Percentiles rank a stretch among this genome's conserved stretches.
phyloP scores from a whole-genome alignment of 2,113 vertebrate species.

The Himantopus leucocephalus region DNA sequence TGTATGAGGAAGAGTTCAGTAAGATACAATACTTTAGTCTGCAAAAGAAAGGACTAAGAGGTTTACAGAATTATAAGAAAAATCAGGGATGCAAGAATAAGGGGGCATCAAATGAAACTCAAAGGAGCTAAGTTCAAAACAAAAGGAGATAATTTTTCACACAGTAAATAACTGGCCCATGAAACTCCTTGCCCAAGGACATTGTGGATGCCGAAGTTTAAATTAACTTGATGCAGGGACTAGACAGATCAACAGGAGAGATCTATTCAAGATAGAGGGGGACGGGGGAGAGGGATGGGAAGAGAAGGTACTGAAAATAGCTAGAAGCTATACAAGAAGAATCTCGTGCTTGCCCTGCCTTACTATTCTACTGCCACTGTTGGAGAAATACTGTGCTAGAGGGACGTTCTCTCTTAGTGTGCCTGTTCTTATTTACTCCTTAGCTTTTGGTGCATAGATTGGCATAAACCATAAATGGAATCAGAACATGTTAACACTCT shows the following conservation, averaged over 20 bases:
- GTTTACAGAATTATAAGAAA: not conserved
- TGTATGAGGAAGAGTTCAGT: not conserved
- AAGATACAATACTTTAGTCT: not conserved
- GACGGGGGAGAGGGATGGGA: rapidly evolving
- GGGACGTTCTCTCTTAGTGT: not conserved
- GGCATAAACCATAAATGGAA: not conserved
- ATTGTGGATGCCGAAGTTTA: not conserved
- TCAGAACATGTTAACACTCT: not conserved
- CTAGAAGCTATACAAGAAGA: not conserved
- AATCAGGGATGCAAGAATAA: not conserved
- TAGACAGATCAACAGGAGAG: not conserved
- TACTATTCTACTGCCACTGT: not conserved
- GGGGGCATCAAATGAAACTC: not conserved
- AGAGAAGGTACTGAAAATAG: not conserved
- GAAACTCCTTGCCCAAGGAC: not conserved
- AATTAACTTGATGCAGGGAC: not conserved
- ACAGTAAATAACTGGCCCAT: not conserved
- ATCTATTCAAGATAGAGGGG: not conserved
- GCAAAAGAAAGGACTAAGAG: not conserved
- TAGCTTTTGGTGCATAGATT: not conserved
- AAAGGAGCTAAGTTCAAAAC: not conserved
- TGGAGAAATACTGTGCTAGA: not conserved
- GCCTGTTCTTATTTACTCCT: not conserved
- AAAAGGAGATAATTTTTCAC: not conserved
- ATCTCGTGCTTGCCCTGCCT: not conserved